Conservation (phyloP, 2,113 vertebrate genomes). For the Xenopus laevis region DNA sequence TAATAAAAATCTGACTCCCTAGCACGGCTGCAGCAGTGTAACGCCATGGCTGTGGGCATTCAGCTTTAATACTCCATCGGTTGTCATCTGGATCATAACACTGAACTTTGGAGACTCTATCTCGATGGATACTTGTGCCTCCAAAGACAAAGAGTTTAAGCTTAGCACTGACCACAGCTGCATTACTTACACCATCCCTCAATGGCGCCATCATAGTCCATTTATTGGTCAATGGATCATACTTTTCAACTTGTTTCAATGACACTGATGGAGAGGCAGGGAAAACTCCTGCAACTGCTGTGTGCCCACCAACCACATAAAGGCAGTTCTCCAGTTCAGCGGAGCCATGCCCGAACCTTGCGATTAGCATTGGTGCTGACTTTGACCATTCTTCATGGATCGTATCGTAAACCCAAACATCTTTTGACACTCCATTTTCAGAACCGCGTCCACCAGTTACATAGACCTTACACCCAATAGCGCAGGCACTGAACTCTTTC, state of each 20-base stretch:
- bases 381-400: slow-evolving; percentile 91
- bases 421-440: slow-evolving; percentile 90
- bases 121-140: slow-evolving; percentile 85
- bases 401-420: slow-evolving; percentile 92
- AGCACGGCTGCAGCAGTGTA: slow-evolving; percentile 87
- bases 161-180: slow-evolving; percentile 86
- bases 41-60: slow-evolving; percentile 91
- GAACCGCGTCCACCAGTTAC: slow-evolving; percentile 88
- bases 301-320: slow-evolving; percentile 89
- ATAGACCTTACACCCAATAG: slow-evolving; percentile 92
- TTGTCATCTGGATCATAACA: slow-evolving; percentile 83
- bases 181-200: slow-evolving; percentile 88
- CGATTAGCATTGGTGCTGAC: slow-evolving; percentile 90
- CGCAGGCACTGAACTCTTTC: slow-evolving; percentile 93
- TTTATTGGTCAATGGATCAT: slow-evolving; percentile 80
- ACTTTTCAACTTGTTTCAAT: slow-evolving; percentile 88
- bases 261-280: slow-evolving; percentile 89
- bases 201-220: slow-evolving; percentile 92
- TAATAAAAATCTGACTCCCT: slow-evolving; percentile 95
- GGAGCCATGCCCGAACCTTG: slow-evolving; percentile 88
- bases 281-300: slow-evolving; percentile 82
- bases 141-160: slow-evolving; percentile 91
- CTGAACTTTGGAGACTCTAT: slow-evolving; percentile 90
- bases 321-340: slow-evolving; percentile 87
- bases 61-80: slow-evolving; percentile 83